Percentiles rank a stretch among this genome's conserved stretches.
Conservation (phyloP, 2,797 vertebrate species). For the Tolypeutes matacus region DNA sequence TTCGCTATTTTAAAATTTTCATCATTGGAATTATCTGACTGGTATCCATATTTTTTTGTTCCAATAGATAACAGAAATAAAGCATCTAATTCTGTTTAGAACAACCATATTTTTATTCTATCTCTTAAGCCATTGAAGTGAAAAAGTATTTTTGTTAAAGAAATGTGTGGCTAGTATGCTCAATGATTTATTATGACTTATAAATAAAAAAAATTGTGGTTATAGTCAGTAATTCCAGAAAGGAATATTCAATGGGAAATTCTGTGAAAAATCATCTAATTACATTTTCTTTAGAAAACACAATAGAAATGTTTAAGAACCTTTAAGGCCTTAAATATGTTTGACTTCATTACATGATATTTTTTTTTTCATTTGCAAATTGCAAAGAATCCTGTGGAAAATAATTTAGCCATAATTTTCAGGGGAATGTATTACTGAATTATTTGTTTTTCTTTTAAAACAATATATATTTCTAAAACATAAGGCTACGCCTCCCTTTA, state of each 20-base stretch:
- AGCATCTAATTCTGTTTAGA: background rate
- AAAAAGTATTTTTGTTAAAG: background rate
- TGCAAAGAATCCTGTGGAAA: background rate
- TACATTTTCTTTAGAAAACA: background rate
- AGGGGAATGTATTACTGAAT: background rate
- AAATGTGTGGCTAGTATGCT: background rate
- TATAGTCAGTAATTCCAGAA: background rate
- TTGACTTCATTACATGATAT: background rate
- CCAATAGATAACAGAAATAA: background rate
- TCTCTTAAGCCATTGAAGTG: background rate
- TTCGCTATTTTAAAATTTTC: conserved; percentile 48
- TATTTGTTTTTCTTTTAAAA: background rate
- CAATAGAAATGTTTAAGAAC: background rate
- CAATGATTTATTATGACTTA: background rate
- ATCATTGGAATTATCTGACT: background rate
- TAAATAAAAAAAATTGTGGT: background rate
- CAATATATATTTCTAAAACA: background rate
- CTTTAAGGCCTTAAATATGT: background rate
- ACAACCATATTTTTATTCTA: background rate
- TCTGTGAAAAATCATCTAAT: background rate
- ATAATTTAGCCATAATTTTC: background rate
- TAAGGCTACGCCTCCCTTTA: background rate
- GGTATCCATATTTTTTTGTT: conserved; percentile 5
- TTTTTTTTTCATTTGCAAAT: background rate
- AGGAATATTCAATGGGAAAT: background rate